Evolutionary conservation across 2,113 vertebrate species (phyloP).

Genomic region (Nicator chloris): DNA sequence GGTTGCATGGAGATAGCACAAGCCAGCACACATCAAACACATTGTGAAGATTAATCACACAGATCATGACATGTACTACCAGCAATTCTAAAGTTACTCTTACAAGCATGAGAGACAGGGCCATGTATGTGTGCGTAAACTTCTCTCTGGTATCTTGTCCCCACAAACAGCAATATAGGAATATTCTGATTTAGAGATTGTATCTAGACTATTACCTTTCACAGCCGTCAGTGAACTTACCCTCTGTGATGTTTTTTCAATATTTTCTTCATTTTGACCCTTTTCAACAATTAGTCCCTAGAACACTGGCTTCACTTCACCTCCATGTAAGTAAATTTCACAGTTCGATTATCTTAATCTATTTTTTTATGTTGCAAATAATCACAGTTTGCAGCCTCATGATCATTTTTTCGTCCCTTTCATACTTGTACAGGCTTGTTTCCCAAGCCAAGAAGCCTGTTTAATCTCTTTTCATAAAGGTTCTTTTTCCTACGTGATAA

Average conservation of each 20-base stretch:
- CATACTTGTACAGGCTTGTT: not conserved
- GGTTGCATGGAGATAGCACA: not conserved
- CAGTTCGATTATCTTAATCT: not conserved
- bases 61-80: not conserved
- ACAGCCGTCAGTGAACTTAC: not conserved
- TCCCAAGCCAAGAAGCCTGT: not conserved
- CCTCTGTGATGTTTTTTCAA: not conserved
- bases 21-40: not conserved
- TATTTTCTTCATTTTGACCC: not conserved
- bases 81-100: not conserved
- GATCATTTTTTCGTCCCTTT: not conserved
- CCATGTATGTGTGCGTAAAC: fast-evolving
- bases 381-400: not conserved
- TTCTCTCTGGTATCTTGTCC: not conserved
- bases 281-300: not conserved
- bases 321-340: not conserved
- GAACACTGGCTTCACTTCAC: not conserved
- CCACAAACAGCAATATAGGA: not conserved
- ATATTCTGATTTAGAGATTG: not conserved
- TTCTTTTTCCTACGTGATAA: not conserved
- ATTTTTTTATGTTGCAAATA: not conserved
- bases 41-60: not conserved
- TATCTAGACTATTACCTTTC: not conserved
- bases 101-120: not conserved
- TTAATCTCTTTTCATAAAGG: not conserved